Evolutionary conservation across 2,797 vertebrate genomes (phyloP).

Genomic region (Alauda arvensis): DNA sequence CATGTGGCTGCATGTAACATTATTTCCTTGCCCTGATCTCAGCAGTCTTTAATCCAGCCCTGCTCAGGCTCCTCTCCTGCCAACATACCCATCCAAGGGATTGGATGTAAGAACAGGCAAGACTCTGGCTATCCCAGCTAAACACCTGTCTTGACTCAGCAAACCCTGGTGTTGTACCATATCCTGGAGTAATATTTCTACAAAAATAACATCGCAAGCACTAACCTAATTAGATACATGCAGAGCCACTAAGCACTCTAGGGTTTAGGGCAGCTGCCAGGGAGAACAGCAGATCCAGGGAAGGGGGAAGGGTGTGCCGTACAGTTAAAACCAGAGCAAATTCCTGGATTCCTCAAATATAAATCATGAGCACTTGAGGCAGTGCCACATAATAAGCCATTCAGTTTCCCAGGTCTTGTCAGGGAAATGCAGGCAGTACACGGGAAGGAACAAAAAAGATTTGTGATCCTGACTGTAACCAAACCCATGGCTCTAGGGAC

Average conservation of each 20-base stretch:
- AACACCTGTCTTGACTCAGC: slow-evolving; percentile 31
- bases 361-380: slow-evolving; percentile 20
- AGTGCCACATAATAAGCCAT: neutral
- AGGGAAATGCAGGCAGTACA: neutral
- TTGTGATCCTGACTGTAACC: slow-evolving; percentile 3
- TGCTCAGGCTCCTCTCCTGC: neutral
- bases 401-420: slow-evolving; percentile 23
- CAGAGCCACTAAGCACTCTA: neutral
- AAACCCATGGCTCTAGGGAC: neutral
- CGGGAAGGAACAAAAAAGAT: neutral
- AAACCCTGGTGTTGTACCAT: neutral
- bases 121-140: neutral
- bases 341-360: slow-evolving; percentile 51
- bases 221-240: slow-evolving; percentile 40
- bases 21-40: neutral
- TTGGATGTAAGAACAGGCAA: neutral
- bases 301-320: slow-evolving; percentile 20
- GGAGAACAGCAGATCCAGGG: neutral
- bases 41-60: neutral
- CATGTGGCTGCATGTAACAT: neutral
- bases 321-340: slow-evolving; percentile 32
- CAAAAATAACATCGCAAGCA: slow-evolving; percentile 1
- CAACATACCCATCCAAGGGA: neutral
- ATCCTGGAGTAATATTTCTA: slow-evolving; percentile 33
- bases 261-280: slow-evolving; percentile 44